Percentiles rank a stretch among this genome's conserved stretches.
Conservation (phyloP, 2,888 invertebrate species). For the Drymonia ruficornis region DNA sequence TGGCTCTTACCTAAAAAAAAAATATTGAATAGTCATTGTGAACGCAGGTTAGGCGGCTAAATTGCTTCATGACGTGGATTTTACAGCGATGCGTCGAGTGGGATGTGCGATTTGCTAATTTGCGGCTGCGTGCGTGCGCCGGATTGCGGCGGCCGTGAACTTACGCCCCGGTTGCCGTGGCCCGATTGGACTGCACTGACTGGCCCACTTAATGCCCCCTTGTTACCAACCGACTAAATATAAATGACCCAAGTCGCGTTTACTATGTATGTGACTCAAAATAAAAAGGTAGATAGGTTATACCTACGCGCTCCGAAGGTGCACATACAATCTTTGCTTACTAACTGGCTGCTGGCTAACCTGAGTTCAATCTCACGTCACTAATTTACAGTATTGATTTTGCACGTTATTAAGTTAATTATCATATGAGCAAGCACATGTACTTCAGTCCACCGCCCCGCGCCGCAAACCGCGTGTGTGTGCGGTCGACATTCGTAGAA, state of each 20-base stretch:
- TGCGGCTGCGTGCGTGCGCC: conserved; percentile 23
- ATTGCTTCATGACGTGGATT: conserved; percentile 28
- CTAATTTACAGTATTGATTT: no score
- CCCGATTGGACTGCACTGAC: conserved; percentile 47
- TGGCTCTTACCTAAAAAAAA: neutral
- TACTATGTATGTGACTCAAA: no score
- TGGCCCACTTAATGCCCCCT: conserved; percentile 55
- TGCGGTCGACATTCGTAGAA: no score
- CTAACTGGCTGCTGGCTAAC: no score
- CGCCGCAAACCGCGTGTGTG: no score
- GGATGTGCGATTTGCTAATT: conserved; percentile 20
- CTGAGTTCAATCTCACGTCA: no score
- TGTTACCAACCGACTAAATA: conserved; percentile 32
- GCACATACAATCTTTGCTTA: no score
- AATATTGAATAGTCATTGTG: neutral
- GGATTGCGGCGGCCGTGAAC: conserved; percentile 55
- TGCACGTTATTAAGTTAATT: no score
- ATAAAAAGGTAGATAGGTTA: no score
- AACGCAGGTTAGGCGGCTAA: neutral
- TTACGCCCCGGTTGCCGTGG: conserved; percentile 40
- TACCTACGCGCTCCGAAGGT: no score
- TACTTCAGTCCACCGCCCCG: no score
- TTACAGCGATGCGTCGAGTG: conserved; percentile 29
- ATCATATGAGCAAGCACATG: no score
- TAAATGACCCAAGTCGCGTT: conserved; percentile 38